A percentile compares a stretch with the other conserved stretches of the same genome.
Evolutionary conservation across 2,888 invertebrate species (phyloP).

Genomic region (Zele albiditarsus): DNA sequence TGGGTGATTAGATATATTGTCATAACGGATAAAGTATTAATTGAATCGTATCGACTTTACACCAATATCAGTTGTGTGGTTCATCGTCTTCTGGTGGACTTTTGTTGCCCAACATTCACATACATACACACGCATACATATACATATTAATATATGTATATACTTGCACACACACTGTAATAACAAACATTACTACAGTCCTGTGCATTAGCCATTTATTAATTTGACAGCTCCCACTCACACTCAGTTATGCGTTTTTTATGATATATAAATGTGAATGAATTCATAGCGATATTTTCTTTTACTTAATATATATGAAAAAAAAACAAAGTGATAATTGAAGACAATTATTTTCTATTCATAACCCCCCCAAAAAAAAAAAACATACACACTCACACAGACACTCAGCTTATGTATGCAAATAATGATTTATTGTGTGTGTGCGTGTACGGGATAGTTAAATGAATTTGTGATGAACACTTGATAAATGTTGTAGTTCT

Average conservation of each 20-base stretch:
- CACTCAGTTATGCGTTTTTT: not conserved
- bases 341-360: not conserved
- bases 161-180: not conserved
- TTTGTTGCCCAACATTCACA: not conserved
- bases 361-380: not conserved
- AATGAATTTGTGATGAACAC: not conserved
- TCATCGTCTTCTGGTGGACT: not conserved
- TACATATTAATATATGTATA: no score
- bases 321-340: not conserved
- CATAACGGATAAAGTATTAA: not conserved
- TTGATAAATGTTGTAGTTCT: conserved; percentile 7
- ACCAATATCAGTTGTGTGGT: conserved; percentile 2
- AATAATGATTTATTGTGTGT: not conserved
- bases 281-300: not conserved
- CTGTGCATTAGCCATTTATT: conserved; percentile 12
- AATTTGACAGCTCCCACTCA: conserved; percentile 26
- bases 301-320: not conserved
- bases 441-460: not conserved
- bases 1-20: conserved; percentile 27
- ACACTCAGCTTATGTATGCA: not conserved
- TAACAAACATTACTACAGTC: not conserved
- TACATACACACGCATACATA: no score
- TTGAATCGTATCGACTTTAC: not conserved
- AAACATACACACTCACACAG: not conserved
- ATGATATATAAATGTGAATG: not conserved